phyloP scores from a whole-genome alignment of 2,797 vertebrate species.

The Naso thynnoides region DNA sequence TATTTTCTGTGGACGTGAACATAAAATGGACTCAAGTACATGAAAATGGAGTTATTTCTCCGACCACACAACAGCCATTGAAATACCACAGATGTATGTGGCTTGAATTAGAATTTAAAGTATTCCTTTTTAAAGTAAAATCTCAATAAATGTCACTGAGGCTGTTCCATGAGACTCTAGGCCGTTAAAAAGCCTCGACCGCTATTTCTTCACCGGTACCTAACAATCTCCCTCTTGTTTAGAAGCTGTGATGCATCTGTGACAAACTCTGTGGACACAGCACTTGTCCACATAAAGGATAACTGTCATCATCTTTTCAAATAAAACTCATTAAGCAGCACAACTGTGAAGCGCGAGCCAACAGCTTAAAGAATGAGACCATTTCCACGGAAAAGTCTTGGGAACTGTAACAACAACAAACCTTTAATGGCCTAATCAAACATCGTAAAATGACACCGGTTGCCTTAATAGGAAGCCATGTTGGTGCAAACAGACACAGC shows the following conservation, averaged over 20 bases:
- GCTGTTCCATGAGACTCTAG: no score
- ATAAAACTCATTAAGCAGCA: neutral
- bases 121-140: neutral
- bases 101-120: neutral
- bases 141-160: no score
- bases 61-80: neutral
- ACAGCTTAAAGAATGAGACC: neutral
- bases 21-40: neutral
- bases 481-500: neutral
- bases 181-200: neutral
- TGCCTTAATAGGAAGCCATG: neutral
- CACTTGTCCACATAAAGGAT: no score
- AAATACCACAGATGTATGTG: neutral
- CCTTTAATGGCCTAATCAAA: neutral
- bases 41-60: neutral
- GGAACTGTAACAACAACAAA: neutral
- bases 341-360: neutral
- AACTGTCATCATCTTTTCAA: neutral
- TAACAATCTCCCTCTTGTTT: neutral
- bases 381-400: conserved; percentile 16
- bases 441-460: neutral
- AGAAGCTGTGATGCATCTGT: neutral
- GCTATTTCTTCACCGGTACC: no score
- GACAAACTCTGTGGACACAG: neutral
- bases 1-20: conserved; percentile 8